Base-by-base conservation (phyloP, 2,797 vertebrate species). In the Sebastes ruberrimus region DNA sequence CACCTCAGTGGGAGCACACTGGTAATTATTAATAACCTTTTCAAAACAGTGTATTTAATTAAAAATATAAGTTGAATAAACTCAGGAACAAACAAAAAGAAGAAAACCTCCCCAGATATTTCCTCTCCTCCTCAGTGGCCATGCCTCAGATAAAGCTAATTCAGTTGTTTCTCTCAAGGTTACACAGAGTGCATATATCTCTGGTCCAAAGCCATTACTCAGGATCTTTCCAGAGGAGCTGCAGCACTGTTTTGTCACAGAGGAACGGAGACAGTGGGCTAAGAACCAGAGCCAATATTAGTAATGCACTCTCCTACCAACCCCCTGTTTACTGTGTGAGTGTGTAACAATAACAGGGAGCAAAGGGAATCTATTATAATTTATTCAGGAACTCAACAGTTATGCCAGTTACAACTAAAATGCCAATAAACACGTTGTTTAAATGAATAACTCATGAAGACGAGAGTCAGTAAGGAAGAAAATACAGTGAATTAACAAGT, bases 251-350 rank as follows among this genome's bases (percentile, higher is more conserved):
- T 80, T 71, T 57, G 60, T 78, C 74, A 76, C 81, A 68, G 68
- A 2, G 13, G 27, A 82, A 25, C 9, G 1, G 55, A 75, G 75
- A 63, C 23, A 49, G 64, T 13, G 79, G 79, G 79, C 81, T 73
- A 80, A 75, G 62, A 74, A 83, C 9, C 61, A 38, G 27, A 71
- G 69, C 83, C 78, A 83, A 85, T 80, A 86, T 87, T 74, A 82
- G 75, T 71, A 80, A 88, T 74, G 74, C 80, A 59, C 75, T 76
- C 14, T 74, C n/a, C 56, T 23, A 65, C 49, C 55, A 27, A 18
- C 25, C 27, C 5, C 7, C 25, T n/a, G 27, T 66, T 67, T 7
- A 42, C 10, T 42, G 66, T 30, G 67, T 7, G 32, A 68, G 55
- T 22, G 27, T 25, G 70, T 23, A 32, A 80, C 33, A 52, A 59